phyloP scores from a whole-genome alignment of 2,113 vertebrate genomes.

The Poeciliopsis prolifica region DNA sequence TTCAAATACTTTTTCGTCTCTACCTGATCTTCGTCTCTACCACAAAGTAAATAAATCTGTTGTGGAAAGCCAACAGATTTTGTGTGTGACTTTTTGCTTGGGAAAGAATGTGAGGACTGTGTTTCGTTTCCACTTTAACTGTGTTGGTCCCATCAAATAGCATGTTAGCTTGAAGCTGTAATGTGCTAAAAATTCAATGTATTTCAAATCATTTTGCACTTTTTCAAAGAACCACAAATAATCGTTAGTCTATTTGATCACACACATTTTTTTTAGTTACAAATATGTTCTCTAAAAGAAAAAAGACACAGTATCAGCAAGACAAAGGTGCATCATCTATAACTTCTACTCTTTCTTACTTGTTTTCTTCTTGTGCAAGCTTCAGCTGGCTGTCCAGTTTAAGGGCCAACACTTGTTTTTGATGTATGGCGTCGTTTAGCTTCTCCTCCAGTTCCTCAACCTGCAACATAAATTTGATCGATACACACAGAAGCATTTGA shows the following conservation, averaged over 20 bases:
- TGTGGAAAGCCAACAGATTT: no score
- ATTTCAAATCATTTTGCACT: neutral
- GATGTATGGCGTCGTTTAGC: conserved; percentile 91
- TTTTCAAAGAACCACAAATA: neutral
- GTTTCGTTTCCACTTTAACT: no score
- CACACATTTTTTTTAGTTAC: neutral
- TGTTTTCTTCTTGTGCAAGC: conserved; percentile 91
- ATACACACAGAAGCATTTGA: neutral
- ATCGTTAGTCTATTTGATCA: no score
- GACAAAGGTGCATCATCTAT: no score
- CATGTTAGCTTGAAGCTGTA: no score
- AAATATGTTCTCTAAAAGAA: neutral
- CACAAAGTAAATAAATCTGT: no score
- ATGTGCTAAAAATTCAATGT: no score
- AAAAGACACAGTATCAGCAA: neutral
- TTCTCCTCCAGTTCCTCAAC: conserved; percentile 94
- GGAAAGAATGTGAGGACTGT: no score
- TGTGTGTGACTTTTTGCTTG: no score
- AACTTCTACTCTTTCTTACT: conserved; percentile 70
- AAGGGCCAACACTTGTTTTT: conserved; percentile 92
- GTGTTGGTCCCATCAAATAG: no score
- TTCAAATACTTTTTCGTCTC: no score
- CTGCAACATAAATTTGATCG: conserved; percentile 67
- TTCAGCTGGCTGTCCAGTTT: conserved; percentile 91
- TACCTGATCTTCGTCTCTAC: no score